Conservation (phyloP, 2,888 invertebrate genomes). For the Alitta virens region DNA sequence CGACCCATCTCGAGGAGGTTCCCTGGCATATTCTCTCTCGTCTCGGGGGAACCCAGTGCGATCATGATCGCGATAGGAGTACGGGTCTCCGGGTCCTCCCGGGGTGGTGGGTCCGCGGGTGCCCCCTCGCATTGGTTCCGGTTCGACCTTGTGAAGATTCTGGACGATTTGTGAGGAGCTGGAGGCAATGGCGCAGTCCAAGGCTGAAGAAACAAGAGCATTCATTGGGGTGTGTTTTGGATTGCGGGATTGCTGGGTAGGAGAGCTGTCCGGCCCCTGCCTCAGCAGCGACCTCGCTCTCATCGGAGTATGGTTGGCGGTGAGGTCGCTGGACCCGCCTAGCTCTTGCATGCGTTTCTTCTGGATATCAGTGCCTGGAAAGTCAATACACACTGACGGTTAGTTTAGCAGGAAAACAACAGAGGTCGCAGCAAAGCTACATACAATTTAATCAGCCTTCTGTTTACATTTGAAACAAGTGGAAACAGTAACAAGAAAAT, state of each 20-base stretch:
- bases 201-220: constrained; percentile 21
- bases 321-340: constrained; percentile 35
- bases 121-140: not conserved
- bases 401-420: no score
- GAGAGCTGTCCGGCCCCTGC: not conserved
- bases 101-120: constrained; percentile 3
- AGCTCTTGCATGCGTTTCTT: constrained; percentile 46
- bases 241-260: not conserved
- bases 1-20: not conserved
- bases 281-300: not conserved
- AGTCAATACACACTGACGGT: not conserved
- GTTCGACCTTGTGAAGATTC: constrained; percentile 9
- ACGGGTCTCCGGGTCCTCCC: constrained; percentile 5
- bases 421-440: no score
- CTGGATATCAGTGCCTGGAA: constrained; percentile 48
- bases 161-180: constrained; percentile 12
- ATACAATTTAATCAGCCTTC: no score
- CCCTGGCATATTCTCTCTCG: not conserved
- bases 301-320: not conserved
- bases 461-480: no score
- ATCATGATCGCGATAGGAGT: not conserved
- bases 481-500: no score
- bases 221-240: constrained; percentile 6
- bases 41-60: not conserved
- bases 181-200: constrained; percentile 22